Conservation (phyloP, 2,888 invertebrate genomes). For the Luperina nickerlii region DNA sequence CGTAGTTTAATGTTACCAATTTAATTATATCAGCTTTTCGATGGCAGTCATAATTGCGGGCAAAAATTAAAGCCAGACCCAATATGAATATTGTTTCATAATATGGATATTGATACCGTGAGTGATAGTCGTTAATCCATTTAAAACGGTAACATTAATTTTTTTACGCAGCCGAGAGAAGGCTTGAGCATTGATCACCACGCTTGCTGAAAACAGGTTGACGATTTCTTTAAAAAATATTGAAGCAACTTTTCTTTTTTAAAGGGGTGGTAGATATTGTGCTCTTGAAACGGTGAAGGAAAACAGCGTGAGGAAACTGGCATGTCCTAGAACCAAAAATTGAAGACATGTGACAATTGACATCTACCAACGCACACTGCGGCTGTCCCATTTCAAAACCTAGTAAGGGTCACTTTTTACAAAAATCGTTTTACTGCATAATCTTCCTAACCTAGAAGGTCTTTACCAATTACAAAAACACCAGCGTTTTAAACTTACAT, state of each 20-base stretch:
- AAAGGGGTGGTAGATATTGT: background rate
- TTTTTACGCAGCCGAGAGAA: background rate
- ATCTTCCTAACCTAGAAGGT: too few relatives aligned
- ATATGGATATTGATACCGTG: conserved; percentile 6
- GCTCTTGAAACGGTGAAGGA: too few relatives aligned
- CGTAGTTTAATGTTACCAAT: conserved; percentile 28
- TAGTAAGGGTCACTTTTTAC: too few relatives aligned
- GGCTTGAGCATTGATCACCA: background rate
- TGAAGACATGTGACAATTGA: too few relatives aligned
- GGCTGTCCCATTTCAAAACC: too few relatives aligned
- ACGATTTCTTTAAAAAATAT: too few relatives aligned
- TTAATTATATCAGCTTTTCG: conserved; percentile 37
- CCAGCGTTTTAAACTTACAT: too few relatives aligned
- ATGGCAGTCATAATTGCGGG: conserved; percentile 29
- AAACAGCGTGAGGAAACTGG: too few relatives aligned
- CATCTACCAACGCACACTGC: too few relatives aligned
- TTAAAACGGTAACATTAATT: background rate
- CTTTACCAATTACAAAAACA: too few relatives aligned
- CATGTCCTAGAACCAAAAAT: too few relatives aligned
- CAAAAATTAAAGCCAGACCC: conserved; percentile 46
- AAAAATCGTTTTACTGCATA: too few relatives aligned
- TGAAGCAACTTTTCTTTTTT: background rate
- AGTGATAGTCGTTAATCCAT: conserved; percentile 15
- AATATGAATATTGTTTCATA: conserved; percentile 30
- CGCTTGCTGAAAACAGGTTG: background rate